Evolutionary conservation across 2,888 invertebrate genomes (phyloP).

Genomic region (Seira musarum): DNA sequence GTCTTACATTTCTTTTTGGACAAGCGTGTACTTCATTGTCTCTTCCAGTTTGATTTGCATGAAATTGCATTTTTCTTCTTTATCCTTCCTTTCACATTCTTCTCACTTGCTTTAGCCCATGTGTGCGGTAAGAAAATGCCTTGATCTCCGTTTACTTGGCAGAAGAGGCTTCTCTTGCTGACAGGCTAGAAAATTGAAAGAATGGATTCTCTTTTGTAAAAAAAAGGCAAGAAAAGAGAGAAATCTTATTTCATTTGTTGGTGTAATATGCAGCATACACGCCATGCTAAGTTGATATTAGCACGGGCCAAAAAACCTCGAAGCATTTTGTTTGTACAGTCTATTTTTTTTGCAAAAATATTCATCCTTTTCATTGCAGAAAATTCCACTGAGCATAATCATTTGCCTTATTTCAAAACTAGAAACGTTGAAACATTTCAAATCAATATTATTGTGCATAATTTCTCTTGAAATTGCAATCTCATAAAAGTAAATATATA

Average conservation of each 20-base stretch:
- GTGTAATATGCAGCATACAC: not conserved
- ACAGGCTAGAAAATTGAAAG: conserved; percentile 33
- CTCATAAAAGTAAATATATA: too few relatives aligned
- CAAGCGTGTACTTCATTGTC: conserved; percentile 37
- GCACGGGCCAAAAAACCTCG: not conserved
- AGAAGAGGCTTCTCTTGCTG: conserved; percentile 30
- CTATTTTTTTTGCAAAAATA: too few relatives aligned
- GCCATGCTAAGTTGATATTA: not conserved
- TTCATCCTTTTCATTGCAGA: too few relatives aligned
- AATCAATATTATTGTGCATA: too few relatives aligned
- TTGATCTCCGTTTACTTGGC: conserved; percentile 24
- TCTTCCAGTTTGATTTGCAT: conserved; percentile 69
- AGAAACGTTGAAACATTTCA: too few relatives aligned
- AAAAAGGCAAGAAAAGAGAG: not conserved
- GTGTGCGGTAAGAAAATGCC: not conserved
- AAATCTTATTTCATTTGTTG: not conserved
- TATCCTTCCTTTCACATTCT: conserved; percentile 42
- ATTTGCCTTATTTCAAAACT: too few relatives aligned
- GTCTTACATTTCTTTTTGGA: conserved; percentile 2
- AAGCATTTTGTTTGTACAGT: not conserved
- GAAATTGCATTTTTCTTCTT: conserved; percentile 67
- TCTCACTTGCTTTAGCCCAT: conserved; percentile 27
- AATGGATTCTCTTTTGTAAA: conserved; percentile 6
- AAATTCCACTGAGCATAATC: too few relatives aligned
- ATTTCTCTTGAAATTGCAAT: too few relatives aligned